phyloP scores from a whole-genome alignment of 2,113 vertebrate species.

The Pseudorhombus dupliciocellatus region DNA sequence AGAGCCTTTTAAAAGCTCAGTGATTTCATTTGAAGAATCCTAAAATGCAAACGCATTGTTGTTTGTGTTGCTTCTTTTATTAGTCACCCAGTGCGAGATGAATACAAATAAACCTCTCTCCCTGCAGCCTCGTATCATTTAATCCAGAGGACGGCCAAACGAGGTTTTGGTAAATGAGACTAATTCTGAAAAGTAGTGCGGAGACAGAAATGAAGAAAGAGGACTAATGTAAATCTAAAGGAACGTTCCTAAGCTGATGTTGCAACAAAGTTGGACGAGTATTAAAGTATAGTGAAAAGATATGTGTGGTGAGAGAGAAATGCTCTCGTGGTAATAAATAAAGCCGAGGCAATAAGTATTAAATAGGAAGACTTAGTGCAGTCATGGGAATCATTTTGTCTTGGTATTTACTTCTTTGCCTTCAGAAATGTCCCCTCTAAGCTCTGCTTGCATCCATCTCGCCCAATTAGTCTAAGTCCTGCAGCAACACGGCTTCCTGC shows the following conservation, averaged over 20 bases:
- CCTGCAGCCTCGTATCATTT: conserved; percentile 23
- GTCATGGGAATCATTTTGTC: conserved; percentile 69
- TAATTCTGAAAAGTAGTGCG: conserved; percentile 22
- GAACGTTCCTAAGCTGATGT: conserved; percentile 29
- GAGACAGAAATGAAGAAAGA: conserved; percentile 10
- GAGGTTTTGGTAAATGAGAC: conserved; percentile 43
- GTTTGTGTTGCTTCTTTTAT: conserved; percentile 42
- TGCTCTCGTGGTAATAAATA: conserved; percentile 47
- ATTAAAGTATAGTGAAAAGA: conserved; percentile 40
- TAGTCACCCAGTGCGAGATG: conserved; percentile 11
- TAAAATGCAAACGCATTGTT: conserved; percentile 39
- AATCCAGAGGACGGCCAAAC: conserved; percentile 37
- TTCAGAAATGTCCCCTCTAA: conserved; percentile 49
- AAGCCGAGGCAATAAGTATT: conserved; percentile 43
- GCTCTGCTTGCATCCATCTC: conserved; percentile 57
- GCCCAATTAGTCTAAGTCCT: conserved; percentile 63
- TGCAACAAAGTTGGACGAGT: conserved; percentile 45
- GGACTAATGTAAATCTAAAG: conserved; percentile 11
- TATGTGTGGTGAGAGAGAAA: conserved; percentile 18
- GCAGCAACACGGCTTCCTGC: conserved; percentile 39
- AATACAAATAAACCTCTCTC: conserved; percentile 38
- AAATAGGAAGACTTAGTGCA: conserved; percentile 64
- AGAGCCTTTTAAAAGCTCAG: conserved; percentile 51
- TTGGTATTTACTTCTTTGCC: conserved; percentile 59
- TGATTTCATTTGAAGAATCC: conserved; percentile 53